Base-by-base conservation (phyloP, 2,888 invertebrate species). In the Hemistola chrysoprasaria region DNA sequence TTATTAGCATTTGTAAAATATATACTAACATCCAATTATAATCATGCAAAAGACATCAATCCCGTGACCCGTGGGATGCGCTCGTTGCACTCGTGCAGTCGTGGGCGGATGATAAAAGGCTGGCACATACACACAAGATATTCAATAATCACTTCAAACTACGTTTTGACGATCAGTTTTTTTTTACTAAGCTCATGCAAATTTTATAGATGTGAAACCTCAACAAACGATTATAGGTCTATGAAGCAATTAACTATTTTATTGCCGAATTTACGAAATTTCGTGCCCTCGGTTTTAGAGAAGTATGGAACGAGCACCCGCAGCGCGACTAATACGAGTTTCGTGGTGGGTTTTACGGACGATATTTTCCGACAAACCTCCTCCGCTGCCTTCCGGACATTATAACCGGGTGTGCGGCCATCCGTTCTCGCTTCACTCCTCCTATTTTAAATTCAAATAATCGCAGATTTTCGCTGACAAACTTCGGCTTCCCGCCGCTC, bases 381-480 rank as follows among this genome's bases (percentile, higher is more conserved):
- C 22, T 26, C 10, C 11, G 24, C 11, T 31, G 60, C 62, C 59
- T 70, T 63, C 68, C 66, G 65, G 65, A 68, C 66, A 64, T 71
- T 71, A 73, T 69, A 69, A 59, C 61, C 53, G 53, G 47, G 39
- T 53, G 45, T 51, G 53, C 59, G 56, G 47, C 62, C 65, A 54
- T 56, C 64, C 63, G 63, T 58, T 63, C 36, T 11, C 55, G 60
- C 43, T 55, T 61, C 66, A 54, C 61, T 66, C 59, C 61, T 66
- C 59, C 56, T 64, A 77, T 76, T 78, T 78, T 59, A 76, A 77
- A 74, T 78, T 74, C 67, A 70, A 73, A 73, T 71, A 66, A 57
- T 63, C 59, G 51, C 65, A 62, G 50, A 69, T 65, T 72, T 63
- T 61, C 51, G 56, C 54, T 58, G 58, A 56, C 56, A 50, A 69